These are phyloP conservation scores for Phataginus tetradactyla DNA, from an alignment of 2,797 vertebrate genomes.

Conservation along the genomic window DNA sequence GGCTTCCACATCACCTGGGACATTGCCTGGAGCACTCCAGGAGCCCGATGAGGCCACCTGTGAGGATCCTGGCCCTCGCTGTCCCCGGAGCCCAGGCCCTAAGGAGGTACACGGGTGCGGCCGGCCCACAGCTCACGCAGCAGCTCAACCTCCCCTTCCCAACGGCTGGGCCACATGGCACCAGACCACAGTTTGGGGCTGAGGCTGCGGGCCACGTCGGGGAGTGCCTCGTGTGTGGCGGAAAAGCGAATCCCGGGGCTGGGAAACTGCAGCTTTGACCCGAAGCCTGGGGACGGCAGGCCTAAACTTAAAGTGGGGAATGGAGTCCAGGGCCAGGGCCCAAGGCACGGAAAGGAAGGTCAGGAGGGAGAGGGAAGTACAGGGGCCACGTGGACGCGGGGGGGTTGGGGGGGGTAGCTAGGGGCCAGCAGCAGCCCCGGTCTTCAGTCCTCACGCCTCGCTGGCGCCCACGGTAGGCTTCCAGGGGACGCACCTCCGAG, in stretches of 20 bases:
- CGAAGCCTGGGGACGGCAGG: not conserved
- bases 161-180: conserved; percentile 58
- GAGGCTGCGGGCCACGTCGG: not conserved
- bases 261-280: not conserved
- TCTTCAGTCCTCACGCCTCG: not conserved
- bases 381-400: accelerated
- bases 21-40: not conserved
- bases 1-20: conserved; percentile 53
- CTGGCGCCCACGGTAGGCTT: not conserved
- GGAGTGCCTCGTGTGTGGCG: not conserved
- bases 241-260: not conserved
- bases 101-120: not conserved
- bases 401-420: too few relatives aligned
- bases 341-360: not conserved
- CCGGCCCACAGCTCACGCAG: conserved; percentile 32
- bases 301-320: not conserved
- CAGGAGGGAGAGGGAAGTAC: not conserved
- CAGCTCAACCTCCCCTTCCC: conserved; percentile 17
- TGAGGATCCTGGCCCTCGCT: accelerated
- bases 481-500: accelerated
- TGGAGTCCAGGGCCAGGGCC: not conserved
- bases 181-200: conserved; percentile 34
- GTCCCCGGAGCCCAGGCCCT: accelerated
- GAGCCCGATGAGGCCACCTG: accelerated
- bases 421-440: not conserved